Conservation (phyloP, 2,113 vertebrate species). For the Eurystomus gularis region DNA sequence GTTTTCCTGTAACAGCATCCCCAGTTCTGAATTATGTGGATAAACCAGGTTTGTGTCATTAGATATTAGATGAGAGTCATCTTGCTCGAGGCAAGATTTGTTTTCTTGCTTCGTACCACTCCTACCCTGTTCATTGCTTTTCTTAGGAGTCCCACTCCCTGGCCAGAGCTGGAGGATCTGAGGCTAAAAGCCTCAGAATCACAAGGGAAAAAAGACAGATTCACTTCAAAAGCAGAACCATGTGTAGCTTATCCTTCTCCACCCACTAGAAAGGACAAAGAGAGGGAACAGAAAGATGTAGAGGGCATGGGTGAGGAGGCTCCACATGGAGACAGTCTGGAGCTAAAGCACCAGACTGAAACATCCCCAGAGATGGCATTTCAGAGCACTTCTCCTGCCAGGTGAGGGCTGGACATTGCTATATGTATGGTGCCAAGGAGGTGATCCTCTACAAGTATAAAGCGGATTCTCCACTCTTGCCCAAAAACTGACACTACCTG, state of each 20-base stretch:
- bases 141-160: not conserved
- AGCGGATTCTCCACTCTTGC: not conserved
- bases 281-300: not conserved
- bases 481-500: not conserved
- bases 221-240: not conserved
- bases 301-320: not conserved
- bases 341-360: not conserved
- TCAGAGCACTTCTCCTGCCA: not conserved
- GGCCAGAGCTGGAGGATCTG: not conserved
- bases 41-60: not conserved
- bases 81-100: not conserved
- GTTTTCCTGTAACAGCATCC: not conserved
- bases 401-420: not conserved
- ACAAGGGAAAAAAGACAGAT: not conserved
- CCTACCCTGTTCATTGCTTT: not conserved
- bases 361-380: not conserved
- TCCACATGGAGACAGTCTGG: not conserved
- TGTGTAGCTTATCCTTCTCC: not conserved
- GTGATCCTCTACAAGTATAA: not conserved
- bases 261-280: not conserved
- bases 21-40: not conserved
- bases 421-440: not conserved
- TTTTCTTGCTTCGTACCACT: not conserved
- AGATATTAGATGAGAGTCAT: not conserved
- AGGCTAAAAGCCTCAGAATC: not conserved